Percentiles rank a stretch among this genome's conserved stretches.
Conservation (phyloP, 1,140 invertebrate genomes). For the Drosophila punjabiensis region DNA sequence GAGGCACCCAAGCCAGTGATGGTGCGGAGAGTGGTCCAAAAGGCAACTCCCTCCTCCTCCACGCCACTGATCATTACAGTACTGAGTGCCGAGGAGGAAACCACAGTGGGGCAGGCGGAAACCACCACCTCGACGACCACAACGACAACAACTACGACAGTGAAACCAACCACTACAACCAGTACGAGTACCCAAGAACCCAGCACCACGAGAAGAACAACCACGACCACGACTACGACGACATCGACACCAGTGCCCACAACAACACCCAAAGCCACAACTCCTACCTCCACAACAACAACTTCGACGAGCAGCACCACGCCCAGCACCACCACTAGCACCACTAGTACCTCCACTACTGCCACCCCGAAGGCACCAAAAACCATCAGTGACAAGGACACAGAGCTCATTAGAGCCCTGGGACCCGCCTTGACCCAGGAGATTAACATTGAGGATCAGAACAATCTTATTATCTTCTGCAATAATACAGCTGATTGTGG, state of each 20-base stretch:
- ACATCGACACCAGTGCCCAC: slow-evolving; percentile 12
- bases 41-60: slow-evolving; percentile 62
- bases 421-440: slow-evolving; percentile 70
- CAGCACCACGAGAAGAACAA: slow-evolving; percentile 33
- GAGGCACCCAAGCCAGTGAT: slow-evolving; percentile 27
- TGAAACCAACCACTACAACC: slow-evolving; percentile 39
- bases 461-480: slow-evolving; percentile 79
- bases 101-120: slow-evolving; percentile 61
- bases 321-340: slow-evolving; percentile 16
- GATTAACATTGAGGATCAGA: slow-evolving; percentile 76
- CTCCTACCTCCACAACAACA: slow-evolving; percentile 2
- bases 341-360: slow-evolving; percentile 12
- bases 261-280: slow-evolving; percentile 16
- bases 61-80: slow-evolving; percentile 85
- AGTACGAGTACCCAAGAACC: slow-evolving; percentile 42
- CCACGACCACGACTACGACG: slow-evolving; percentile 24
- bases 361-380: slow-evolving; percentile 20
- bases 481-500: slow-evolving; percentile 69
- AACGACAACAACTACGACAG: slow-evolving; percentile 32
- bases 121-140: slow-evolving; percentile 44
- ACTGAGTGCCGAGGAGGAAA: slow-evolving; percentile 83
- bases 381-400: slow-evolving; percentile 69
- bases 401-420: slow-evolving; percentile 63
- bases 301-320: slow-evolving; percentile 19
- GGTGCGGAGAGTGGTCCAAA: slow-evolving; percentile 53